Percentiles rank a stretch among this genome's conserved stretches.
phyloP scores from a whole-genome alignment of 2,113 vertebrate genomes.

The Ictidomys tridecemlineatus region DNA sequence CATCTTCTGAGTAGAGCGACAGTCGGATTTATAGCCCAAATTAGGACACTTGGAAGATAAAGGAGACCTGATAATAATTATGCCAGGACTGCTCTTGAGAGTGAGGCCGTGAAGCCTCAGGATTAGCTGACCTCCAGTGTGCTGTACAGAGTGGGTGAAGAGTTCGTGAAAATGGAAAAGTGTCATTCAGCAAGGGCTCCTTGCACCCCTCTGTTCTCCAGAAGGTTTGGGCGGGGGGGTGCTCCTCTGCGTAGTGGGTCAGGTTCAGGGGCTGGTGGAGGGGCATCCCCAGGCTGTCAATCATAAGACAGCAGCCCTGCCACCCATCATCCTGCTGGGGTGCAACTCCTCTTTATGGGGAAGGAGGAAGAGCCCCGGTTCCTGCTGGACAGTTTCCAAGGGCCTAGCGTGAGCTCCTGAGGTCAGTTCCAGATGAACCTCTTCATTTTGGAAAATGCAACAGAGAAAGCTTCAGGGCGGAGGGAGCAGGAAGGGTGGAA shows the following conservation, averaged over 20 bases:
- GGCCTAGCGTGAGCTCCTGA: background rate
- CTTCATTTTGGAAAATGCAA: background rate
- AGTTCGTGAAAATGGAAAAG: background rate
- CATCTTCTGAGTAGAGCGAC: background rate
- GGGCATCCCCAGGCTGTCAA: background rate
- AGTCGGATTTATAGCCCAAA: too few species aligned
- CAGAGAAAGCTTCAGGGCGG: background rate
- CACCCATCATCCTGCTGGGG: background rate
- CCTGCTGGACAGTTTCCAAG: background rate
- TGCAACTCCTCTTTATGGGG: background rate
- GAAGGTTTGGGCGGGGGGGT: too few species aligned
- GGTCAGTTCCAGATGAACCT: background rate
- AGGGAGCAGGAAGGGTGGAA: background rate
- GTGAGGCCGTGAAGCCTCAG: background rate
- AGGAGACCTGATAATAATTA: background rate
- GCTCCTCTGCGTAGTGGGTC: background rate
- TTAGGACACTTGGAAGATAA: background rate
- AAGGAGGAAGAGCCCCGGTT: background rate
- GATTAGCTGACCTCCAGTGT: background rate
- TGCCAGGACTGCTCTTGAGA: background rate
- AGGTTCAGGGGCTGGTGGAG: background rate
- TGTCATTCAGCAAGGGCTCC: fast-evolving
- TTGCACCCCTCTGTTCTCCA: background rate
- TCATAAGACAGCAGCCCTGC: background rate
- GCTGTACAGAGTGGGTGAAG: too few species aligned